Conservation (phyloP, 2,113 vertebrate species). For the Psephotus haematonotus region DNA sequence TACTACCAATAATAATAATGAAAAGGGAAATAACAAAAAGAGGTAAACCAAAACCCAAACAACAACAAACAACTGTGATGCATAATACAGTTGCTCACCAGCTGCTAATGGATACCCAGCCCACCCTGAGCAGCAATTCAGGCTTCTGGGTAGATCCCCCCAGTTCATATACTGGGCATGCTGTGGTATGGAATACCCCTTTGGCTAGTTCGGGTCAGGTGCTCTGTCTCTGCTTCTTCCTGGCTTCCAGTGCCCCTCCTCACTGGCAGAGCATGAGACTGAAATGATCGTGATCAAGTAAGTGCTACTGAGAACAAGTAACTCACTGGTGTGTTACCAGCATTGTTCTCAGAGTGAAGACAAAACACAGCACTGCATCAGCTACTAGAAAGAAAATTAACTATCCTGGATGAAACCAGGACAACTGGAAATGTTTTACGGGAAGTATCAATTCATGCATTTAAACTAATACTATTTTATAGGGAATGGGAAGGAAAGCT, state of each 20-base stretch:
- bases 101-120: neutral
- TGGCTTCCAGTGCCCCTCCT: neutral
- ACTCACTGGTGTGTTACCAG: neutral
- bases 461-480: neutral
- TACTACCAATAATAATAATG: neutral
- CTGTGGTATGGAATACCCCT: neutral
- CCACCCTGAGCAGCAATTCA: neutral
- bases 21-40: neutral
- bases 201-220: neutral
- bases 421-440: neutral
- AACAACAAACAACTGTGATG: neutral
- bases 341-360: neutral
- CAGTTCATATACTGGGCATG: neutral
- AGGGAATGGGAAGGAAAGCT: constrained; percentile 87
- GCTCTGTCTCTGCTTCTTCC: neutral
- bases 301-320: neutral
- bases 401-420: neutral
- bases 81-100: neutral
- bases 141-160: neutral
- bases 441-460: neutral
- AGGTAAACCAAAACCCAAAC: neutral
- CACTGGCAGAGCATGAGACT: neutral
- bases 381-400: neutral
- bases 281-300: neutral
- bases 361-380: neutral